Conservation (phyloP, 2,113 vertebrate species). For the Oreochromis tanganicae region DNA sequence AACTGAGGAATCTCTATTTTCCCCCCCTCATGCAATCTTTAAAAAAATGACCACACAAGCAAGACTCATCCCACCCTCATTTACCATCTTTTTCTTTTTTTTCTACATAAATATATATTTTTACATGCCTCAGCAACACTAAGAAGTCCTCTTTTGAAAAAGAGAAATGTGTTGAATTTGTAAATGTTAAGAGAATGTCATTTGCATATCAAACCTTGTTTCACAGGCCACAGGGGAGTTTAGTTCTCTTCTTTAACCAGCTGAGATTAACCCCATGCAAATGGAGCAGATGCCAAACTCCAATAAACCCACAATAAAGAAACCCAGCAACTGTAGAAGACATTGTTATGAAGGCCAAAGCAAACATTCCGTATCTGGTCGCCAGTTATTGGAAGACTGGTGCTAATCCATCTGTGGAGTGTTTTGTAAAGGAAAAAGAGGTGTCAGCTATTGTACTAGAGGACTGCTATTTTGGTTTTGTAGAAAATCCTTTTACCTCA, state of each 20-base stretch:
- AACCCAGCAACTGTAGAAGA: slow-evolving; percentile 51
- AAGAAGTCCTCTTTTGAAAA: slow-evolving; percentile 51
- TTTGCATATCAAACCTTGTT: slow-evolving; percentile 67
- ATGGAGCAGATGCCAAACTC: slow-evolving; percentile 68
- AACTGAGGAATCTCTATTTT: slow-evolving; percentile 47
- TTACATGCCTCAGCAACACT: slow-evolving; percentile 52
- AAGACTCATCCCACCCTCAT: slow-evolving; percentile 39
- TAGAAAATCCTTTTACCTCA: slow-evolving; percentile 40
- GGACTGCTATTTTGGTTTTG: slow-evolving; percentile 39
- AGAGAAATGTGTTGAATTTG: slow-evolving; percentile 31
- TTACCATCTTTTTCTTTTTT: slow-evolving; percentile 12
- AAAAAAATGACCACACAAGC: slow-evolving; percentile 55
- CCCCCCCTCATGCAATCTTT: neutral
- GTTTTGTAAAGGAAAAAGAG: slow-evolving; percentile 46
- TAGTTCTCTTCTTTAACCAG: slow-evolving; percentile 55
- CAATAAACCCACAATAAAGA: slow-evolving; percentile 68
- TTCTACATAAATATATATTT: slow-evolving; percentile 26
- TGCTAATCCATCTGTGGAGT: slow-evolving; percentile 60
- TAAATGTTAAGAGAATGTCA: slow-evolving; percentile 26
- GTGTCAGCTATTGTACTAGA: slow-evolving; percentile 15
- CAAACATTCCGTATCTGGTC: slow-evolving; percentile 35
- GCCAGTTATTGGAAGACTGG: slow-evolving; percentile 52
- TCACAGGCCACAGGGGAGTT: slow-evolving; percentile 53
- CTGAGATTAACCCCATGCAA: slow-evolving; percentile 68
- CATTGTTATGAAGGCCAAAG: slow-evolving; percentile 46